phyloP scores from a whole-genome alignment of 2,888 invertebrate genomes.

The Drosophila anomelani region DNA sequence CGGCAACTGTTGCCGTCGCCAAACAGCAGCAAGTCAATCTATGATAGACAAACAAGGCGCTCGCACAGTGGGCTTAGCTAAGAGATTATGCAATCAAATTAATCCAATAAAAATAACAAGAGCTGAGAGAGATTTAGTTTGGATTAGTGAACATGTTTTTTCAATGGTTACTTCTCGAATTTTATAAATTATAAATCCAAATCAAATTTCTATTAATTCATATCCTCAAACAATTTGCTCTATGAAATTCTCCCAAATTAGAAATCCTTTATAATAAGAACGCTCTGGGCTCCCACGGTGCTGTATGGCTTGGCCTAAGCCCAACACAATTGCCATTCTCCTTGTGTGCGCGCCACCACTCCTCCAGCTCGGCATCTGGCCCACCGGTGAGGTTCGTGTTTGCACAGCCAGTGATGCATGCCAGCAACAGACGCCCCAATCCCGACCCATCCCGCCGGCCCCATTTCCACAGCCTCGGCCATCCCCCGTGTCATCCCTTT shows the following conservation, averaged over 20 bases:
- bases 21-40: constrained; percentile 65
- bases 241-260: no score
- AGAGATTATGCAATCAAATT: neutral
- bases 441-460: neutral
- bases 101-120: no score
- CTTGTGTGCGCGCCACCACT: constrained; percentile 9
- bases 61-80: constrained; percentile 46
- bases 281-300: constrained; percentile 10
- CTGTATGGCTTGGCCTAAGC: constrained; percentile 16
- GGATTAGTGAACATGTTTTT: no score
- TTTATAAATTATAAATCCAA: neutral
- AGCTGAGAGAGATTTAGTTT: neutral
- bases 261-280: neutral
- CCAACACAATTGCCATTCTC: constrained; percentile 35
- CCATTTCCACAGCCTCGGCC: constrained; percentile 1
- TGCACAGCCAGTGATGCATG: constrained; percentile 72
- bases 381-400: constrained; percentile 53
- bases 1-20: constrained; percentile 40
- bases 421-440: constrained; percentile 45
- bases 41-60: constrained; percentile 27
- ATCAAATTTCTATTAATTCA: neutral
- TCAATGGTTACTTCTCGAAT: no score
- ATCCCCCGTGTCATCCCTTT: neutral
- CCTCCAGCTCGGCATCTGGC: neutral
- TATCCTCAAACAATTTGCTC: no score